Conservation (phyloP, 2,113 vertebrate genomes). For the Pithys albifrons region DNA sequence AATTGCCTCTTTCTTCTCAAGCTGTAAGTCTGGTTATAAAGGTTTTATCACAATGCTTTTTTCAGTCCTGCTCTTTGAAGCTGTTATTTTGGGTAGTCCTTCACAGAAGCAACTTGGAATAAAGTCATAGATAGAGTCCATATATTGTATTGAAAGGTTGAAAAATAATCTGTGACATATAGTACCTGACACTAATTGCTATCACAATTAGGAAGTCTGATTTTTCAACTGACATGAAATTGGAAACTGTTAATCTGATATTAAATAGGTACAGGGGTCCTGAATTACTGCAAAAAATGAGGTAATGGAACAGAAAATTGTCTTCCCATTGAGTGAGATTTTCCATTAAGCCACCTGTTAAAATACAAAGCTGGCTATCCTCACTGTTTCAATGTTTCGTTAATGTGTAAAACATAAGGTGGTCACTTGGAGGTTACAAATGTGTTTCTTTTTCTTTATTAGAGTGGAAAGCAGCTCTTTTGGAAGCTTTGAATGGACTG, state of each 20-base stretch:
- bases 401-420: not conserved
- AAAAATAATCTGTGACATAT: not conserved
- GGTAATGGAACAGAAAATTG: not conserved
- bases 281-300: not conserved
- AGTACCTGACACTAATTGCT: constrained; percentile 1
- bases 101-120: not conserved
- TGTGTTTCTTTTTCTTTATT: not conserved
- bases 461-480: not conserved
- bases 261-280: not conserved
- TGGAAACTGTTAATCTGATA: constrained; percentile 19
- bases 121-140: not conserved
- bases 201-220: not conserved
- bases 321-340: not conserved
- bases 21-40: not conserved
- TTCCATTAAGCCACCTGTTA: not conserved
- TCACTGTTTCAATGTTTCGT: not conserved
- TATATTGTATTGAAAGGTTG: not conserved
- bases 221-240: constrained; percentile 34
- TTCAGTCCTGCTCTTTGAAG: not conserved
- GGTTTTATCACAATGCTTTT: not conserved
- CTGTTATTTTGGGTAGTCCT: not conserved
- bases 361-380: not conserved
- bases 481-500: not conserved
- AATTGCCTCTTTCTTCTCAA: not conserved
- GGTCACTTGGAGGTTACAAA: not conserved